Evolutionary conservation across 2,888 invertebrate genomes (phyloP).

Genomic region (Antheraea assamensis): DNA sequence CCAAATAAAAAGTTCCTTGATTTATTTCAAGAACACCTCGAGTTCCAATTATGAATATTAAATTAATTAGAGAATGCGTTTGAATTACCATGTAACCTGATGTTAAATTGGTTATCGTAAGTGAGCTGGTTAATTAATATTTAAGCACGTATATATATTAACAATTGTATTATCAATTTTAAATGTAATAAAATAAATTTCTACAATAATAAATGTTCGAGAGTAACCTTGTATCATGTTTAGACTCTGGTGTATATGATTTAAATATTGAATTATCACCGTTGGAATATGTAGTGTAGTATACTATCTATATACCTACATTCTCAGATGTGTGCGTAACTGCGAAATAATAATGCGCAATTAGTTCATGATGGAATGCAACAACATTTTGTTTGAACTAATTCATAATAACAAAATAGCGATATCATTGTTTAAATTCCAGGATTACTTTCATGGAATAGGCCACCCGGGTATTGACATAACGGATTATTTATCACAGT

Average conservation of each 20-base stretch:
- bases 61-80: constrained; percentile 57
- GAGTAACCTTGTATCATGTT: not conserved
- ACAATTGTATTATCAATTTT: no score
- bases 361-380: constrained; percentile 14
- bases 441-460: constrained; percentile 24
- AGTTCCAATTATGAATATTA: constrained; percentile 60
- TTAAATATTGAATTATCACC: not conserved
- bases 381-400: constrained; percentile 4
- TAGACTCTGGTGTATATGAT: not conserved
- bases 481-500: constrained; percentile 16
- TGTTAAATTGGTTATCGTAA: constrained; percentile 37
- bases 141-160: not conserved
- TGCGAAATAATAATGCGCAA: constrained; percentile 8
- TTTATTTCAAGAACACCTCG: constrained; percentile 59
- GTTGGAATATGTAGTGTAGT: not conserved
- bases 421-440: constrained; percentile 28
- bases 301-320: not conserved
- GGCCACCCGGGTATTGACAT: constrained; percentile 19
- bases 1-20: constrained; percentile 55
- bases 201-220: not conserved
- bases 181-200: not conserved
- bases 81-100: constrained; percentile 42
- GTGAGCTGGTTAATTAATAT: constrained; percentile 36
- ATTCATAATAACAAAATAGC: constrained; percentile 19
- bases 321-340: not conserved